A percentile compares a stretch with the other conserved stretches of the same genome.
Conservation (phyloP, 1,140 invertebrate genomes). For the Apis florea region DNA sequence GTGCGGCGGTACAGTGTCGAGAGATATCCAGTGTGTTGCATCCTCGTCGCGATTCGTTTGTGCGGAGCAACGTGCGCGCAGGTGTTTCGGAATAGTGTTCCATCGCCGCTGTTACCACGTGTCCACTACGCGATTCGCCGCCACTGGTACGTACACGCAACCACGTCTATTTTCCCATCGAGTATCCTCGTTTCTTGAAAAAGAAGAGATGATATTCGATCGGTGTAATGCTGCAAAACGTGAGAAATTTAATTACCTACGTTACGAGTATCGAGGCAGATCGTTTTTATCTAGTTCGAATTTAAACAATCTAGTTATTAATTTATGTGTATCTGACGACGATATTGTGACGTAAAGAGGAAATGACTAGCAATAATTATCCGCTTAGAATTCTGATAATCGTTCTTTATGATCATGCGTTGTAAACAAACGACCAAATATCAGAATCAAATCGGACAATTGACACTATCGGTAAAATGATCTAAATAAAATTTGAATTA, state of each 20-base stretch:
- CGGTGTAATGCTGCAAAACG: neutral
- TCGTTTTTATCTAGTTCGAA: no score
- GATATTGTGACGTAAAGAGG: no score
- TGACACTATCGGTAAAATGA: no score
- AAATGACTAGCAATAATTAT: no score
- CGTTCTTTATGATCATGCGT: neutral
- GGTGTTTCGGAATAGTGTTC: slow-evolving; percentile 51
- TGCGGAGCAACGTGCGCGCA: slow-evolving; percentile 44
- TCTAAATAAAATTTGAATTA: neutral
- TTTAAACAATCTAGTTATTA: no score
- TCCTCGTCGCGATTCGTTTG: slow-evolving; percentile 31
- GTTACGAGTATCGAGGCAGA: no score
- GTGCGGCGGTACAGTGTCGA: neutral
- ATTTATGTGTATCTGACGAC: no score
- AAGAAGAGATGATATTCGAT: no score
- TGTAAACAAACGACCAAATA: no score
- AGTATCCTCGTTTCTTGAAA: neutral
- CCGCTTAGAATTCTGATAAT: no score
- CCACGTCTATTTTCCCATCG: neutral
- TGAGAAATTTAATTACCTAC: no score
- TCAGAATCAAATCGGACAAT: no score
- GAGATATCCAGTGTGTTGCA: slow-evolving; percentile 37
- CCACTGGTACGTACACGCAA: slow-evolving; percentile 20
- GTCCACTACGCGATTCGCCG: slow-evolving; percentile 20
- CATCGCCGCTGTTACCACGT: slow-evolving; percentile 36